A percentile compares a stretch with the other conserved stretches of the same genome.
These are phyloP conservation scores for Geotrypetes seraphini DNA, from an alignment of 2,797 vertebrate species.

Conservation along the genomic window DNA sequence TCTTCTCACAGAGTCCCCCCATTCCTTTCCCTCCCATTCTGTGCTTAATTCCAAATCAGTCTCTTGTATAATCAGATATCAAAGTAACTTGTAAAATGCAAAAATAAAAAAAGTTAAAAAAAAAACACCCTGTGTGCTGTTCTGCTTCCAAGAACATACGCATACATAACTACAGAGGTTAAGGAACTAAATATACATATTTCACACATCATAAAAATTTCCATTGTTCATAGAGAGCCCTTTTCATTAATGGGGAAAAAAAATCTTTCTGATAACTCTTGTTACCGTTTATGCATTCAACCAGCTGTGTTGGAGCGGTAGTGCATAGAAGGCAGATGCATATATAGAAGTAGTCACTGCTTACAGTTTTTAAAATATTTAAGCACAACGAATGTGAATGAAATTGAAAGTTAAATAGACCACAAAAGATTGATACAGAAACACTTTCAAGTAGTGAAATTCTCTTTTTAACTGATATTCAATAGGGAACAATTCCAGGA, in stretches of 20 bases:
- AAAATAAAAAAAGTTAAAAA: too few species aligned
- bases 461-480: too few species aligned
- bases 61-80: not conserved
- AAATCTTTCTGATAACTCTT: not conserved
- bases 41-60: not conserved
- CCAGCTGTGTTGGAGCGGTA: not conserved
- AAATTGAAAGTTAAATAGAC: not conserved
- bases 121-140: not conserved
- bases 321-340: not conserved
- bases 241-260: not conserved
- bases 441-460: too few species aligned
- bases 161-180: not conserved
- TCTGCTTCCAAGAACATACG: not conserved
- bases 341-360: not conserved
- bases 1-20: conserved; percentile 19
- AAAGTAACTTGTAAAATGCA: too few species aligned
- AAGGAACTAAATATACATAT: not conserved
- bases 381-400: not conserved
- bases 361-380: not conserved
- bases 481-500: too few species aligned
- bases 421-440: too few species aligned
- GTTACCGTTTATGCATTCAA: not conserved
- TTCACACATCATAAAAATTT: not conserved
- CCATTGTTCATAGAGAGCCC: not conserved
- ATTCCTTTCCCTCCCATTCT: not conserved